Conservation (phyloP, 2,113 vertebrate species). For the Calcarius ornatus region DNA sequence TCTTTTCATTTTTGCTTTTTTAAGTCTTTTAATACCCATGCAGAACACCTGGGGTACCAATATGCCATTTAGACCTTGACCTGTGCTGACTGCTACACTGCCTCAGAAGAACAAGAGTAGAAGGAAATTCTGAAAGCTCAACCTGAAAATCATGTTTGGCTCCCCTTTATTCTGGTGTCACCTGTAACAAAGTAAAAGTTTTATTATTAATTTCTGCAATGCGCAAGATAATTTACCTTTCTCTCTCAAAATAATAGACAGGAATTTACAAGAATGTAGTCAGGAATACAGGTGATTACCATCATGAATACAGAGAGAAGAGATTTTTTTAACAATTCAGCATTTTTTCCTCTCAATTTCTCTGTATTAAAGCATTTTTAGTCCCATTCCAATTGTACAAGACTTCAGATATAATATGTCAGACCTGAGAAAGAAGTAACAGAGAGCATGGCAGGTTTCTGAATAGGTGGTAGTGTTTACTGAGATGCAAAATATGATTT, state of each 20-base stretch:
- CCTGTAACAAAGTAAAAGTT: background rate
- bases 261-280: background rate
- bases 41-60: background rate
- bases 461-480: background rate
- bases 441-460: background rate
- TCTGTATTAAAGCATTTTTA: background rate
- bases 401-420: background rate
- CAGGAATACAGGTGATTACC: background rate
- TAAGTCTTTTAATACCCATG: background rate
- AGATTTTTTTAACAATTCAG: background rate
- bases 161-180: background rate
- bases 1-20: background rate
- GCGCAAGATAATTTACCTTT: background rate
- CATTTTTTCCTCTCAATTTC: background rate
- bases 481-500: background rate
- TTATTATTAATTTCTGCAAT: background rate
- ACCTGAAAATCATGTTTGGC: background rate
- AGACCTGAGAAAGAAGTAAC: background rate
- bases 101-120: background rate
- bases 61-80: background rate
- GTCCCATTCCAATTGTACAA: background rate
- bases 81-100: background rate
- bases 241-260: background rate
- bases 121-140: background rate
- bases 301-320: background rate